Evolutionary conservation across 1,140 invertebrate species (phyloP).

Genomic region (Cherax quadricarinatus): DNA sequence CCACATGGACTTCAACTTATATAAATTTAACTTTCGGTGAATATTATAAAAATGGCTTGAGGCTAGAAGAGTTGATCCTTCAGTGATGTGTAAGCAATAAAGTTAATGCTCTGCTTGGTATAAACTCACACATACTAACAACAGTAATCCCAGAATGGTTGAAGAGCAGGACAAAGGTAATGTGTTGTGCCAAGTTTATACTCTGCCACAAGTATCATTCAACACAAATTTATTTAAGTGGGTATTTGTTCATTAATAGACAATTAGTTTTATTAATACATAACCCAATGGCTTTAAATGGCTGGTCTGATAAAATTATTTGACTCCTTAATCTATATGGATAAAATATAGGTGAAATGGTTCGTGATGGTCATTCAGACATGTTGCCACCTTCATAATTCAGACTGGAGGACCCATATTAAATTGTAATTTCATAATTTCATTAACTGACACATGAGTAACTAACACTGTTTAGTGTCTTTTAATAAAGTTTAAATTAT

Average conservation of each 20-base stretch:
- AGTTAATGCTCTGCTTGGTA: conserved; percentile 39
- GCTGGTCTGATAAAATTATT: not conserved
- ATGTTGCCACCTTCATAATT: not conserved
- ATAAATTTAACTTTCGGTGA: no score
- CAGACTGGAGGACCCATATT: not conserved
- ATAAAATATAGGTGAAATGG: not conserved
- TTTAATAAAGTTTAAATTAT: not conserved
- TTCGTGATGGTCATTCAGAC: conserved; percentile 12
- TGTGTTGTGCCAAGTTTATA: conserved; percentile 13
- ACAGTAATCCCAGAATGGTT: conserved; percentile 14
- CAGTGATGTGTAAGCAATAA: conserved; percentile 26
- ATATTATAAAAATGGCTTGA: no score
- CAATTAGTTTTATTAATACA: not conserved
- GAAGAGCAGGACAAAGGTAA: not conserved
- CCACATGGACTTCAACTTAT: no score
- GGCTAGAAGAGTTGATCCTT: not conserved
- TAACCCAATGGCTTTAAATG: not conserved
- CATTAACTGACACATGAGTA: not conserved
- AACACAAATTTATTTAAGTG: not conserved
- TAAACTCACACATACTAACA: conserved; percentile 40
- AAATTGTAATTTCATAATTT: not conserved
- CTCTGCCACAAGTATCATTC: not conserved
- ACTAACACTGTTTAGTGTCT: not conserved
- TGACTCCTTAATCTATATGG: not conserved
- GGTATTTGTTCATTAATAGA: not conserved